Conservation (phyloP, 2,797 vertebrate genomes). For the Epinephelus awoara region DNA sequence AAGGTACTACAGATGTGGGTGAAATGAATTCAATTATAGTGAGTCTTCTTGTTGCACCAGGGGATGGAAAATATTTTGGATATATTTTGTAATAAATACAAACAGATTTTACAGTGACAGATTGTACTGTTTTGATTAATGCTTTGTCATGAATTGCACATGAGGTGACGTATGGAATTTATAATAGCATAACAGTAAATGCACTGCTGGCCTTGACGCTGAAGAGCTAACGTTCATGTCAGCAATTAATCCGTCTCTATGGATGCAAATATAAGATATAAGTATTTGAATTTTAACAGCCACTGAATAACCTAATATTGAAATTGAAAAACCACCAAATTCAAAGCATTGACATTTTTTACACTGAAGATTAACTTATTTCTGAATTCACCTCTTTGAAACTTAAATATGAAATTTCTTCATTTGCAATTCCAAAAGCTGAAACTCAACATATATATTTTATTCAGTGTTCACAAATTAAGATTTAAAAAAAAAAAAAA, state of each 20-base stretch:
- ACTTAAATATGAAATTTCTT: too few species aligned
- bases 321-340: too few species aligned
- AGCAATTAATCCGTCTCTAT: background rate
- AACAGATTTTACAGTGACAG: slow-evolving; percentile 19
- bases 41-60: slow-evolving; percentile 24
- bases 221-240: background rate
- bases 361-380: too few species aligned
- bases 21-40: slow-evolving; percentile 2
- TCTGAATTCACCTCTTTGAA: too few species aligned
- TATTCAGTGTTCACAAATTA: too few species aligned
- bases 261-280: too few species aligned
- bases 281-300: too few species aligned
- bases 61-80: slow-evolving; percentile 50
- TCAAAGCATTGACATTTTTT: too few species aligned
- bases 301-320: too few species aligned
- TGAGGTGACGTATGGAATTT: background rate
- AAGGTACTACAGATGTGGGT: slow-evolving; percentile 7
- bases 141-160: background rate
- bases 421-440: too few species aligned
- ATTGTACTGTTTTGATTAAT: slow-evolving; percentile 19
- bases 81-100: slow-evolving; percentile 77
- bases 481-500: too few species aligned
- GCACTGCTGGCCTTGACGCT: background rate
- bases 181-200: background rate
- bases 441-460: too few species aligned